Evolutionary conservation across 2,113 vertebrate genomes (phyloP).

Genomic region (Patagioenas fasciata): DNA sequence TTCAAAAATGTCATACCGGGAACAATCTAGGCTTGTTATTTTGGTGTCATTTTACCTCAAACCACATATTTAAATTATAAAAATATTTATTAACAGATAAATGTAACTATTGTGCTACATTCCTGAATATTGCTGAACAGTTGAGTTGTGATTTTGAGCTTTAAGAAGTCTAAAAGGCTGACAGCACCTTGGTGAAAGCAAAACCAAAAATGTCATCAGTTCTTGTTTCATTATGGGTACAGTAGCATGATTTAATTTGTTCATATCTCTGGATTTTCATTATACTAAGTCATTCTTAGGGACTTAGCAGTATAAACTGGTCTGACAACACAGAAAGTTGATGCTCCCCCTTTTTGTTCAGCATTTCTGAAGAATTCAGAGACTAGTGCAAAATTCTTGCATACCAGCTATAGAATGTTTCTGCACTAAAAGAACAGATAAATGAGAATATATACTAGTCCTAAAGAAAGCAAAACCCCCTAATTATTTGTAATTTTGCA

Average conservation of each 20-base stretch:
- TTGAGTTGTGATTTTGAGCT: constrained; percentile 45
- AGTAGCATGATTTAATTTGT: not conserved
- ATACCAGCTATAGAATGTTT: not conserved
- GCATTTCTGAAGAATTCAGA: not conserved
- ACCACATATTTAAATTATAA: constrained; percentile 25
- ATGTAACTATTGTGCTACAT: constrained; percentile 55
- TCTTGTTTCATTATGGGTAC: not conserved
- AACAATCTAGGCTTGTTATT: not conserved
- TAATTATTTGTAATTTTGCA: not conserved
- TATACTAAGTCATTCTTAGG: not conserved
- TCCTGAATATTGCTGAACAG: constrained; percentile 50
- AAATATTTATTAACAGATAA: constrained; percentile 44
- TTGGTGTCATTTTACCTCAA: not conserved
- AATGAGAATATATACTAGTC: too few species aligned
- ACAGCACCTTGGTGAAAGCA: constrained; percentile 30
- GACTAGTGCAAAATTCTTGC: not conserved
- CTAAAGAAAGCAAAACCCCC: not conserved
- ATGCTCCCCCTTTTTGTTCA: not conserved
- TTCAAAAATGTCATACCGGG: not conserved
- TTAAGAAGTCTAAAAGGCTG: constrained; percentile 49
- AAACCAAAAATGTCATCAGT: not conserved
- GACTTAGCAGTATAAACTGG: not conserved
- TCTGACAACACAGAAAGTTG: not conserved
- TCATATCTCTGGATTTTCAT: not conserved
- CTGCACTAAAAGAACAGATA: not conserved